Percentiles rank a stretch among this genome's conserved stretches.
These are phyloP conservation scores for Oxygymnocypris stewartii DNA, from an alignment of 2,113 vertebrate genomes.

Conservation along the genomic window DNA sequence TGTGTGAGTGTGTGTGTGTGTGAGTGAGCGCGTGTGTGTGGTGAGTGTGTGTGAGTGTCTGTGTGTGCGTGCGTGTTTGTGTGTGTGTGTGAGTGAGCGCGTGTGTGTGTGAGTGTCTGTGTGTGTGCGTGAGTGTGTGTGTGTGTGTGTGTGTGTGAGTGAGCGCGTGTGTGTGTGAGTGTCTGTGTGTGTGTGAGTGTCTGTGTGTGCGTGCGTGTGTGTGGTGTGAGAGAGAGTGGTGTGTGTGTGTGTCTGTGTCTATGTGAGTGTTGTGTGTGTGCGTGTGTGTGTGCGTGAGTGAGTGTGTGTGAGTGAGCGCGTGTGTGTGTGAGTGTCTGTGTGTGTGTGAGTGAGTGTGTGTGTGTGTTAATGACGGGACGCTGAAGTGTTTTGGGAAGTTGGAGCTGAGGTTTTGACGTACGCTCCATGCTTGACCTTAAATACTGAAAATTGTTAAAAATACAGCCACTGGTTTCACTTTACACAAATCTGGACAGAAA, in stretches of 20 bases:
- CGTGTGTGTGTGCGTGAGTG: conserved; percentile 55
- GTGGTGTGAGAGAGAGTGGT: no score
- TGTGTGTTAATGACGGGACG: background rate
- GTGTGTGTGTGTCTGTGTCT: no score
- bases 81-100: no score
- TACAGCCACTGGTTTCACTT: background rate
- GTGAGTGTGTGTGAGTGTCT: no score
- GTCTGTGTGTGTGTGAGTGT: no score
- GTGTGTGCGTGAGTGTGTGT: no score
- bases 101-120: no score
- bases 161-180: no score
- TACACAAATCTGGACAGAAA: background rate
- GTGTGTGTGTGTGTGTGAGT: no score
- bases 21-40: background rate
- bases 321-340: conserved; percentile 54
- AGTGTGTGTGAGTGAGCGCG: background rate
- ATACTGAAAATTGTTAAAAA: background rate
- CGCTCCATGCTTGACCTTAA: background rate
- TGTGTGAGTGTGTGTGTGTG: conserved; percentile 18
- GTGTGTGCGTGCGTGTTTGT: no score
- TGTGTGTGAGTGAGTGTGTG: background rate
- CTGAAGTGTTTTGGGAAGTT: background rate
- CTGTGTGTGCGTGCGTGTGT: no score
- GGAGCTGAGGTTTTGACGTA: background rate
- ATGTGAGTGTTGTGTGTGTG: background rate